Evolutionary conservation across 2,888 invertebrate genomes (phyloP), one percentile per base, ranked within the genome.

Genomic region (Xiphydria camelus): DNA sequence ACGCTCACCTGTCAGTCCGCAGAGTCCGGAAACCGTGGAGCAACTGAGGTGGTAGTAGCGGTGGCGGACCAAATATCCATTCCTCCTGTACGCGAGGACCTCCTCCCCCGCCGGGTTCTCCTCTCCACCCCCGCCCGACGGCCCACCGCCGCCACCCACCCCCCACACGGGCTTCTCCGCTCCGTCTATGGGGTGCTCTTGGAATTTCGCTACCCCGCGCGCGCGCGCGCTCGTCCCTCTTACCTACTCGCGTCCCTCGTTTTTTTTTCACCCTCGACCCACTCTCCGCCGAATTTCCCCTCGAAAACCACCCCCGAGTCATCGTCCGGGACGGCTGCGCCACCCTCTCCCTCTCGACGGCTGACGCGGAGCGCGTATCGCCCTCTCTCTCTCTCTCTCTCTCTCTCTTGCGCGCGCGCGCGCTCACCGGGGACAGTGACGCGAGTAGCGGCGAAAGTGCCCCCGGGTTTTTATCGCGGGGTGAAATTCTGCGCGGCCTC

Each of bases 21-120:
- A 63, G 64, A 62, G 70, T 71, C 68, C 71, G 69, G 69, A 70
- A 71, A 70, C 68, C 64, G 62, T 65, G 69, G 62, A 67, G 63
- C 67, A 64, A 70, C 70, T 70, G 71, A 67, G 65, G 25, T 41
- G 54, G 55, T 51, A 59, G 51, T 47, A 52, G 52, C 60, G 52
- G 36, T 55, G 56, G 56, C 45, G 42, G 50, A 45, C 44, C 45
- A 50, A 36, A 41, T 45, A 46, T 41, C 47, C 45, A 57, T 47
- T 52, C 51, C 53, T 49, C 34, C 41, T 10, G 14, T 41, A 48
- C 35, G 29, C 29, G 29, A 29, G 29, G 29, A 14, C 7, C 29
- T 29, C 14, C 29, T n/a, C n/a, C n/a, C n/a, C n/a, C 23, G 42
- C 31, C 35, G 36, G 50, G 41, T 41, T 45, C 41, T 47, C 36